A percentile compares a stretch with the other conserved stretches of the same genome.
phyloP scores from a whole-genome alignment of 2,888 invertebrate genomes.

The Hyalella azteca region DNA sequence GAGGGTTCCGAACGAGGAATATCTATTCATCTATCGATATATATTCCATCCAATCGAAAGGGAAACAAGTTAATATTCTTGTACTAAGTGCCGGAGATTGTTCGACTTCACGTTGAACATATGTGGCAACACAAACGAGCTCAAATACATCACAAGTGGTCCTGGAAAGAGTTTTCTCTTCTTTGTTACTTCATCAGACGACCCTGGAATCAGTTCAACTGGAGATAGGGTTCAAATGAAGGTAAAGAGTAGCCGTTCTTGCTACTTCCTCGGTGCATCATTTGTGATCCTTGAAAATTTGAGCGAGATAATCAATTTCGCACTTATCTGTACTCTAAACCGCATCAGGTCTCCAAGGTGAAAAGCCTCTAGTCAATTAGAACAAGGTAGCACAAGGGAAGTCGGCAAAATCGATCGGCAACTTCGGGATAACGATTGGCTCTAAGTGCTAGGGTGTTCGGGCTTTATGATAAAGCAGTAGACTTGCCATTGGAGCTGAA shows the following conservation, averaged over 20 bases:
- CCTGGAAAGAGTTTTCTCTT: slow-evolving; percentile 63
- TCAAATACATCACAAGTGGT: neutral
- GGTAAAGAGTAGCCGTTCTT: slow-evolving; percentile 63
- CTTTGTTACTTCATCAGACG: slow-evolving; percentile 51
- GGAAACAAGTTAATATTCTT: slow-evolving; percentile 70
- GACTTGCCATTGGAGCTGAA: neutral
- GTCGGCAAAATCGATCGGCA: slow-evolving; percentile 73
- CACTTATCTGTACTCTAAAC: slow-evolving; percentile 73
- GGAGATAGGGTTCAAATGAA: slow-evolving; percentile 66
- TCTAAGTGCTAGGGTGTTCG: slow-evolving; percentile 13
- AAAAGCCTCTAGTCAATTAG: slow-evolving; percentile 73
- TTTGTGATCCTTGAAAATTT: slow-evolving; percentile 64
- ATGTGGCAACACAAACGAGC: slow-evolving; percentile 66
- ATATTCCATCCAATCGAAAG: slow-evolving; percentile 60
- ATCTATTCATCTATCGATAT: no score
- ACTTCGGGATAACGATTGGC: slow-evolving; percentile 72
- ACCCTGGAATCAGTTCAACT: slow-evolving; percentile 67
- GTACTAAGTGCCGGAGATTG: slow-evolving; percentile 70
- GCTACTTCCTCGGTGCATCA: slow-evolving; percentile 62
- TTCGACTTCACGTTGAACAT: slow-evolving; percentile 66
- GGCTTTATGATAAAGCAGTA: neutral
- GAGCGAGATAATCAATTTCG: slow-evolving; percentile 63
- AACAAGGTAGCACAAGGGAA: slow-evolving; percentile 74
- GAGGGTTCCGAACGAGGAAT: no score
- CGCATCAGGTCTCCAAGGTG: slow-evolving; percentile 79